A percentile compares a stretch with the other conserved stretches of the same genome.
Evolutionary conservation across 2,113 vertebrate species (phyloP).

Genomic region (Salvelinus namaycush): DNA sequence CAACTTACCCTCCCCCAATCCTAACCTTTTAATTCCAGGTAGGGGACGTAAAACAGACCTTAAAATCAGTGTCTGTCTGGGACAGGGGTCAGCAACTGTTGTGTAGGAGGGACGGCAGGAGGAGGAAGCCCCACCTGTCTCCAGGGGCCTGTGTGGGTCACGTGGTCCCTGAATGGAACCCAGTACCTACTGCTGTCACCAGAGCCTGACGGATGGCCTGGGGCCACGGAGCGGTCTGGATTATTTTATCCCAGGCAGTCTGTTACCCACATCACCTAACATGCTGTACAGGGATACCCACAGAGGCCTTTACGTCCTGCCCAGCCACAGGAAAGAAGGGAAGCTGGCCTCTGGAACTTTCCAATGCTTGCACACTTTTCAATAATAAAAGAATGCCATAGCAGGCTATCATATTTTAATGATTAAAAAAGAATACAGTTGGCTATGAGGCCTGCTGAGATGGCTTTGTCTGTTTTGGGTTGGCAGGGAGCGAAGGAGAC

Average conservation of each 20-base stretch:
- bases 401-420: background rate
- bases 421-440: background rate
- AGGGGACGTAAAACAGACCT: too few species aligned
- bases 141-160: constrained; percentile 23
- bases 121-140: constrained; percentile 3
- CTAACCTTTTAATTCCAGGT: too few species aligned
- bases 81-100: too few species aligned
- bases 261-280: constrained; percentile 35
- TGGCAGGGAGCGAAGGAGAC: background rate
- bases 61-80: too few species aligned
- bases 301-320: constrained; percentile 39
- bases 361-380: constrained; percentile 45
- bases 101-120: constrained; percentile 1
- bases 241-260: constrained; percentile 40
- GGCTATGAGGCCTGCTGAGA: background rate
- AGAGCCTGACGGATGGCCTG: constrained; percentile 5
- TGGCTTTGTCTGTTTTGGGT: background rate
- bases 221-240: background rate
- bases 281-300: constrained; percentile 22
- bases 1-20: too few species aligned
- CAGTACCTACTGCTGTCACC: constrained; percentile 12
- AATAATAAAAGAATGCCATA: constrained; percentile 52
- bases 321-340: constrained; percentile 36
- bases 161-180: constrained; percentile 28
- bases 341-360: constrained; percentile 28